These are phyloP conservation scores for Drosophila lacertosa DNA, from an alignment of 1,140 invertebrate species.

Conservation along the genomic window DNA sequence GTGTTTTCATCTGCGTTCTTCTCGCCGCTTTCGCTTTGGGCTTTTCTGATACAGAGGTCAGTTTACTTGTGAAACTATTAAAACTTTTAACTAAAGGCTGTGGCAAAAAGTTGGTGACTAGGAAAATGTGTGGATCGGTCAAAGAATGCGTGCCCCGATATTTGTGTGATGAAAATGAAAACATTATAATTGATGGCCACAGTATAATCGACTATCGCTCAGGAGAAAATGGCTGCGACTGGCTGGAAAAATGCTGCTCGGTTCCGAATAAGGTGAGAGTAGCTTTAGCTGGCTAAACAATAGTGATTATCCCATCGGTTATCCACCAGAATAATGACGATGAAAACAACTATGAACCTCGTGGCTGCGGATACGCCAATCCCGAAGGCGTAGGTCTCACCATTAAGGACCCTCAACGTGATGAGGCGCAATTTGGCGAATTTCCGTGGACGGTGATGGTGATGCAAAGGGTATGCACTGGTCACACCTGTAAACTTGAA, in stretches of 20 bases:
- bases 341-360: conserved; percentile 71
- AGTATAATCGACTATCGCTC: neutral
- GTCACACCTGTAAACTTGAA: no score
- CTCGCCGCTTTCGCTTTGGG: neutral
- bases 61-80: no score
- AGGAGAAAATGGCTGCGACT: neutral
- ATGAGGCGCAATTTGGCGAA: conserved; percentile 26
- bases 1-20: neutral
- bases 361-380: conserved; percentile 84
- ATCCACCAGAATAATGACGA: neutral
- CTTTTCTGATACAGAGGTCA: neutral
- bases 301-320: neutral
- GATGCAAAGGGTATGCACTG: neutral
- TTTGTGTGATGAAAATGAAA: neutral
- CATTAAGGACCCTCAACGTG: neutral
- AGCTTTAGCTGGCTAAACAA: neutral
- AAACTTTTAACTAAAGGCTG: no score
- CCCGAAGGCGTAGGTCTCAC: neutral
- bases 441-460: conserved; percentile 30
- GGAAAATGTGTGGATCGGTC: neutral
- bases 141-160: conserved; percentile 2
- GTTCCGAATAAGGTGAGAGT: neutral
- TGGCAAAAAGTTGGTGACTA: neutral
- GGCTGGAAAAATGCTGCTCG: conserved; percentile 1
- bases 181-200: conserved; percentile 3